Evolutionary conservation across 2,797 vertebrate genomes (phyloP).

Genomic region (Oreochromis mossambicus): DNA sequence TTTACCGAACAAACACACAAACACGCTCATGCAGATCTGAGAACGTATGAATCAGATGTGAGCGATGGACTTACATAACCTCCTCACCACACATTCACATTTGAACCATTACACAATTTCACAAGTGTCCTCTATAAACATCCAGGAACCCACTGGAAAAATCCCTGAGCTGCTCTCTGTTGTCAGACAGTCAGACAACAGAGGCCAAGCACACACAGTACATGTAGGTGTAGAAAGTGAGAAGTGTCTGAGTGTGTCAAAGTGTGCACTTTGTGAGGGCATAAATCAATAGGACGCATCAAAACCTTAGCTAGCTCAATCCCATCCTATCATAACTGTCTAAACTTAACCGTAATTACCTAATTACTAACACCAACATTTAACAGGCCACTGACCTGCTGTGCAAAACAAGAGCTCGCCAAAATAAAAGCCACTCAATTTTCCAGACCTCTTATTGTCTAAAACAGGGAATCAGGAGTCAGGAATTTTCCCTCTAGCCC

Average conservation of each 20-base stretch:
- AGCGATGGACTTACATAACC: constrained; percentile 58
- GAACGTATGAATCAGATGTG: constrained; percentile 61
- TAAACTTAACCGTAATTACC: not conserved
- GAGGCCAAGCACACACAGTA: not conserved
- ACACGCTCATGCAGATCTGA: constrained; percentile 50
- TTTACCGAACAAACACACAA: constrained; percentile 38
- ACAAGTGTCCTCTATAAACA: constrained; percentile 50
- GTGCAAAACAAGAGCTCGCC: not conserved
- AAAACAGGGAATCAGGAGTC: not conserved
- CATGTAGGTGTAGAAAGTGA: not conserved
- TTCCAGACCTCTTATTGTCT: not conserved
- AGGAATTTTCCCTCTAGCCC: not conserved
- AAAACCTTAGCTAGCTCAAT: not conserved
- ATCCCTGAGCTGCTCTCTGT: constrained; percentile 10
- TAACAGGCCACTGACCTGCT: not conserved
- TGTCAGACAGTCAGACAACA: not conserved
- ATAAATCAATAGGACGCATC: not conserved
- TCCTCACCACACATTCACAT: constrained; percentile 54
- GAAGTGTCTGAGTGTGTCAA: constrained; percentile 7
- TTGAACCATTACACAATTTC: constrained; percentile 61
- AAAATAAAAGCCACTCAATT: not conserved
- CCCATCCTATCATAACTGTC: not conserved
- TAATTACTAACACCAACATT: not conserved
- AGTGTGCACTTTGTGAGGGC: not conserved
- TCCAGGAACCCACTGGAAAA: constrained; percentile 22